Percentiles rank a stretch among this genome's conserved stretches.
These are phyloP conservation scores for Sphecodes monilicornis DNA, from an alignment of 2,888 invertebrate species.

Conservation along the genomic window DNA sequence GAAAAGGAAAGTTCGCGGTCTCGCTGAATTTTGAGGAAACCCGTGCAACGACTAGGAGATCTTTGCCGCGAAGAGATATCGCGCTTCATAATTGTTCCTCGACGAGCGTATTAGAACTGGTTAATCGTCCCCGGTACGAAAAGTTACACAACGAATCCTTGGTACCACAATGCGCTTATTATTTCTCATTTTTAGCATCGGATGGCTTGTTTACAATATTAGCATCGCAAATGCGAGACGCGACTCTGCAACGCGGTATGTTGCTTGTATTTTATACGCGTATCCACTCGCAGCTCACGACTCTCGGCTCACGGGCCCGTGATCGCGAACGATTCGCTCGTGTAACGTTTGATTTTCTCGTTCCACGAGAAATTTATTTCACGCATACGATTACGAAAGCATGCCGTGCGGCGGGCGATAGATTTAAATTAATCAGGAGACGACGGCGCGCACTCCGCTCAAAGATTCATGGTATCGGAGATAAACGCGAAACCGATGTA, in stretches of 20 bases:
- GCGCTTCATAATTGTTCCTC: conserved; percentile 25
- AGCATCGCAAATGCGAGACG: conserved; percentile 34
- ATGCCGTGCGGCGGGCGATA: conserved; percentile 23
- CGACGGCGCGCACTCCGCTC: conserved; percentile 22
- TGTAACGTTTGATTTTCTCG: conserved; percentile 35
- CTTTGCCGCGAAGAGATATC: not conserved
- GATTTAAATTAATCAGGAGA: conserved; percentile 46
- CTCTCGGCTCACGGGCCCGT: not conserved
- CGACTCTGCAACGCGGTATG: not conserved
- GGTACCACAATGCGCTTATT: conserved; percentile 33
- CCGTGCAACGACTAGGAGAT: not conserved
- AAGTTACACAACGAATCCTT: conserved; percentile 25
- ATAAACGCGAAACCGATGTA: conserved; percentile 35
- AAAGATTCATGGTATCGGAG: conserved; percentile 36
- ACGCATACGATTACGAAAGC: conserved; percentile 24
- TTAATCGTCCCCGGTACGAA: conserved; percentile 14
- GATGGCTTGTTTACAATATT: conserved; percentile 38
- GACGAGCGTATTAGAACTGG: not conserved
- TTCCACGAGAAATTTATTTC: conserved; percentile 39
- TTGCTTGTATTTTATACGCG: not conserved
- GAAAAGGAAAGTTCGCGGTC: conserved; percentile 43
- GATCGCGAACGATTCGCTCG: conserved; percentile 11
- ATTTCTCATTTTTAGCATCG: conserved; percentile 37
- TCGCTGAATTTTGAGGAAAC: conserved; percentile 30
- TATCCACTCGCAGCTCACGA: not conserved